Evolutionary conservation across 2,888 invertebrate genomes (phyloP), one percentile per base, ranked within the genome.

Genomic region (Lingula anatina): DNA sequence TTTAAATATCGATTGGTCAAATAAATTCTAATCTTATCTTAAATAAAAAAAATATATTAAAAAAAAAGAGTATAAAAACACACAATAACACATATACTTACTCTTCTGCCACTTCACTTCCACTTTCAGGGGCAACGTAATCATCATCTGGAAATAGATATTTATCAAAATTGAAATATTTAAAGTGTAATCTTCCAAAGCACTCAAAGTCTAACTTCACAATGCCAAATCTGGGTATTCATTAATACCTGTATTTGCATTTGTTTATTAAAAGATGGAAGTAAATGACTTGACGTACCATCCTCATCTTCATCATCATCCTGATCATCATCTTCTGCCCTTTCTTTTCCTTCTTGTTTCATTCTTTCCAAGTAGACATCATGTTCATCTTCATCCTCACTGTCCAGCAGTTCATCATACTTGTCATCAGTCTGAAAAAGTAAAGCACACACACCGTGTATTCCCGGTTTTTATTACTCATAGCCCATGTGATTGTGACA

Each of bases 361-460:
- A 99, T 93, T 50, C 94, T 83, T 64, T 88, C 93, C 75, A 97
- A 81, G 79, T 99, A 99, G 43, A 95, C 95, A 80, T 97, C 97
- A 1, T 94, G 94, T 68, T 90, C 91, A 15, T 63, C 59, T 67
- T 71, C 70, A 23, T 62, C 62, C 46, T 68, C 69, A 46, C 65
- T 65, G 46, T 60, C 66, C 44, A 60, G 53, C 65, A 70, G 64
- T 36, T 65, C 66, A 18, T 70, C 69, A 39, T 61, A 31, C 31
- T 31, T 31, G 9, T 9, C 9, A 9, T 31, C 9, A 15, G 9
- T 15, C 31, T 31, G 31, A 9, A 31, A 31, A 15, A 31, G 15
- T 31, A 31, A 9, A 31, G 31, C 9, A n/a, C n/a, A n/a, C n/a
- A n/a, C n/a, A n/a, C n/a, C n/a, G n/a, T n/a, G n/a, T n/a, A n/a